Evolutionary conservation across 2,888 invertebrate species (phyloP).

Genomic region (Eilema depressum): DNA sequence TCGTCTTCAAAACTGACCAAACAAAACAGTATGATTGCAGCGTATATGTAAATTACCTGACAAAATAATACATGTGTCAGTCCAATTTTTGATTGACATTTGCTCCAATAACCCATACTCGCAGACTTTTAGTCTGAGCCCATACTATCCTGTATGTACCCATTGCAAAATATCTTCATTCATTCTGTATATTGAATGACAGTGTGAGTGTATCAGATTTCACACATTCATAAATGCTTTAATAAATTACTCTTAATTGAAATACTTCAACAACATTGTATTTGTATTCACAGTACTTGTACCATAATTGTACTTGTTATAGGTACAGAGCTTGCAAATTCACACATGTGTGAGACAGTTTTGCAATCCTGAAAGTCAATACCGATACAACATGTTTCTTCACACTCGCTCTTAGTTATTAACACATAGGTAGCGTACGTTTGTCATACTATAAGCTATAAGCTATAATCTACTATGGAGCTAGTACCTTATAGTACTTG

Average conservation of each 20-base stretch:
- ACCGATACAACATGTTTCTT: slow-evolving; percentile 24
- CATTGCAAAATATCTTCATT: neutral
- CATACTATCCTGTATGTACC: neutral
- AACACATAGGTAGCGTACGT: neutral
- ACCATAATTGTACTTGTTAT: no score
- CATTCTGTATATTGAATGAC: neutral
- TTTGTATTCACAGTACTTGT: neutral
- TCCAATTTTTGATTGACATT: neutral
- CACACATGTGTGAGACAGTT: slow-evolving; percentile 26
- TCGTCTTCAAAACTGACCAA: neutral
- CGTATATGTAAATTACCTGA: no score
- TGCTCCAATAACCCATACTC: neutral
- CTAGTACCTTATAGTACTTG: no score
- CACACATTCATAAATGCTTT: neutral
- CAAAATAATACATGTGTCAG: neutral
- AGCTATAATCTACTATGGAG: neutral
- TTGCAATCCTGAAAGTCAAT: slow-evolving; percentile 31
- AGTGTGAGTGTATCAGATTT: neutral
- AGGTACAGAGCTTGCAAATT: slow-evolving; percentile 8
- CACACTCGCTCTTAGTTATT: slow-evolving; percentile 28
- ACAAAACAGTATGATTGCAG: no score
- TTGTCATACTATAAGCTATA: neutral
- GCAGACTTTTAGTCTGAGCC: no score
- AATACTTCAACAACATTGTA: neutral
- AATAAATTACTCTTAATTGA: neutral